A percentile compares a stretch with the other conserved stretches of the same genome.
These are phyloP conservation scores for Lycaena phlaeas DNA, from an alignment of 2,888 invertebrate genomes.

Conservation along the genomic window DNA sequence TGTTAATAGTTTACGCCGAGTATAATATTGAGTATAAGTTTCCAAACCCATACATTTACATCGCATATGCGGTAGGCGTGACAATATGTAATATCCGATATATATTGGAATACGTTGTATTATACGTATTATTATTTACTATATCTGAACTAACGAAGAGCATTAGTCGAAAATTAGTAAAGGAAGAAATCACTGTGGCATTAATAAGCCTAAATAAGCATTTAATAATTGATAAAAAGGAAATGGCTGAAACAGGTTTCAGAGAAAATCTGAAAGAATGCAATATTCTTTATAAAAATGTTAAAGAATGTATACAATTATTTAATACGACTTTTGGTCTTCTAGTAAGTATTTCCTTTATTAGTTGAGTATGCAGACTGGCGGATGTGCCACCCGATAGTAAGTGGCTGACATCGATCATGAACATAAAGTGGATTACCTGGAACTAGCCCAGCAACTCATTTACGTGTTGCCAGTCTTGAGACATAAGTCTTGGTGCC, in stretches of 20 bases:
- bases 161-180: not conserved
- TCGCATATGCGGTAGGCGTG: not conserved
- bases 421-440: too few species aligned
- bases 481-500: too few species aligned
- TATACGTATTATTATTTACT: not conserved
- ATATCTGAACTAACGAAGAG: slow-evolving; percentile 6
- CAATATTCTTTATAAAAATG: not conserved
- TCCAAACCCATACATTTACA: not conserved
- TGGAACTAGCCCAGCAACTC: too few species aligned
- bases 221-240: too few species aligned
- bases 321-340: not conserved
- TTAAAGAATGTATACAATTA: slow-evolving; percentile 1
- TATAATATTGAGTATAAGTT: not conserved
- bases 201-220: too few species aligned
- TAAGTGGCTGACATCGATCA: too few species aligned
- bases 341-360: not conserved
- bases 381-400: too few species aligned
- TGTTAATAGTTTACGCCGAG: not conserved
- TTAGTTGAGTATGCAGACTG: too few species aligned
- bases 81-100: not conserved
- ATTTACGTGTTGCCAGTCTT: too few species aligned
- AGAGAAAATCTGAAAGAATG: not conserved
- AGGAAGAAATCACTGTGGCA: not conserved
- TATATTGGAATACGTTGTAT: not conserved
- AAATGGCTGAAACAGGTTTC: not conserved